Percentiles rank a stretch among this genome's conserved stretches.
Conservation (phyloP, 2,888 invertebrate genomes). For the Drosophila mimica region DNA sequence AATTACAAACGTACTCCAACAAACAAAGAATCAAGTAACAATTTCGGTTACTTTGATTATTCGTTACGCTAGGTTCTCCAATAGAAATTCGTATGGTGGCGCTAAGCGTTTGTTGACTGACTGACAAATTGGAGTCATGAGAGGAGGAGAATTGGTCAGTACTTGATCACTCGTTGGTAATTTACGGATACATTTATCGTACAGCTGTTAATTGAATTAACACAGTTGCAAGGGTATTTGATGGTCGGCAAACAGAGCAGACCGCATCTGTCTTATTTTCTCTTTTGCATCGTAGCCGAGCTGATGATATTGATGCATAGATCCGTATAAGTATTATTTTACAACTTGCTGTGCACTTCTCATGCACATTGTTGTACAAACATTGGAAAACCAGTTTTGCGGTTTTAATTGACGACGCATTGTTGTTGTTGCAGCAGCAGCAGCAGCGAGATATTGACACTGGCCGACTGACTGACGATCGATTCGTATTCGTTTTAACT, state of each 20-base stretch:
- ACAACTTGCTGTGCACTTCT: slow-evolving; percentile 43
- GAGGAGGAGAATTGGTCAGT: not conserved
- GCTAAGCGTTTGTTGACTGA: not conserved
- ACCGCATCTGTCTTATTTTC: slow-evolving; percentile 33
- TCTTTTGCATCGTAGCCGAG: slow-evolving; percentile 18
- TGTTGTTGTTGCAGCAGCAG: slow-evolving; percentile 15
- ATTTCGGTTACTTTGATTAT: slow-evolving; percentile 3
- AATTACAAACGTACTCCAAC: not conserved
- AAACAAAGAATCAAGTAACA: slow-evolving; percentile 6
- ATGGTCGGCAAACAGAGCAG: slow-evolving; percentile 9
- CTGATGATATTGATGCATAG: slow-evolving; percentile 31
- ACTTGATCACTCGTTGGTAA: not conserved
- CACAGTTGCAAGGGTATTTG: not conserved
- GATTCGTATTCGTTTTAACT: slow-evolving; percentile 18
- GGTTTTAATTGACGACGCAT: slow-evolving; percentile 60
- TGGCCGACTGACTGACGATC: slow-evolving; percentile 19
- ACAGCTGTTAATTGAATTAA: slow-evolving; percentile 3
- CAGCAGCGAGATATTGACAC: slow-evolving; percentile 39
- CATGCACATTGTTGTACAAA: slow-evolving; percentile 12
- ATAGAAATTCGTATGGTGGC: not conserved
- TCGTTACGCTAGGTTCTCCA: not conserved
- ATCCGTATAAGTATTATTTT: slow-evolving; percentile 55
- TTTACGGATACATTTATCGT: not conserved
- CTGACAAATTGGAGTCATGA: not conserved
- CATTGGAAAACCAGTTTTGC: slow-evolving; percentile 59